Evolutionary conservation across 1,140 invertebrate species (phyloP).

Genomic region (Plutomurus gul): DNA sequence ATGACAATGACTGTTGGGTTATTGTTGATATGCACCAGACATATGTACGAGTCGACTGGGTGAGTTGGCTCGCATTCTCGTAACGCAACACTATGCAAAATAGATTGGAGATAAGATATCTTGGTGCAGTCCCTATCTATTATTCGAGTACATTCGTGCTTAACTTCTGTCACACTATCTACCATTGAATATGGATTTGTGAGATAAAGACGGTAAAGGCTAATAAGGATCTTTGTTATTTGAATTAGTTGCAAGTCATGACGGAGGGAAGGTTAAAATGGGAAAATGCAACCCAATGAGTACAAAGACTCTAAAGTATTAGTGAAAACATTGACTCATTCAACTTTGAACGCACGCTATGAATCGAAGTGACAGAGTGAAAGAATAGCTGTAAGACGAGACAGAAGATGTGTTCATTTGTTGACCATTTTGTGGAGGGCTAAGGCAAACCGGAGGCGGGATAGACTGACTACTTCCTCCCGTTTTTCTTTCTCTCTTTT

Average conservation of each 20-base stretch:
- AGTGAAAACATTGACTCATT: conserved; percentile 23
- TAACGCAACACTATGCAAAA: too few relatives aligned
- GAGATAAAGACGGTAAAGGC: conserved; percentile 12
- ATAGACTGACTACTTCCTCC: conserved; percentile 19
- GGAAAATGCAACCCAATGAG: background rate
- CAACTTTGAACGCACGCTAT: conserved; percentile 3
- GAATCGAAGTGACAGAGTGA: background rate
- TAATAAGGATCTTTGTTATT: background rate
- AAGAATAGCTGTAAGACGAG: conserved; percentile 17
- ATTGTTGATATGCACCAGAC: too few relatives aligned
- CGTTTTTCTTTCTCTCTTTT: conserved; percentile 9
- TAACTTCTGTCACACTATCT: too few relatives aligned
- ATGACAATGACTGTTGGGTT: too few relatives aligned
- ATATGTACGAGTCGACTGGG: too few relatives aligned
- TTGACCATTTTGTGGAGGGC: conserved; percentile 22
- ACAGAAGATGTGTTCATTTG: conserved; percentile 20
- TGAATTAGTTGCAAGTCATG: background rate
- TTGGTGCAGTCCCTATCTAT: too few relatives aligned
- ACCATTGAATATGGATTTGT: too few relatives aligned
- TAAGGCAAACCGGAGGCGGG: conserved; percentile 7
- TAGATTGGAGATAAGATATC: too few relatives aligned
- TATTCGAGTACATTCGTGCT: too few relatives aligned
- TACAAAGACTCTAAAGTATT: too few relatives aligned
- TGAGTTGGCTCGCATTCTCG: too few relatives aligned
- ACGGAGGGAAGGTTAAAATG: background rate